These are phyloP conservation scores for Actinernus sp. DNA, from an alignment of 92 coral and sea anemone species.

Conservation along the genomic window DNA sequence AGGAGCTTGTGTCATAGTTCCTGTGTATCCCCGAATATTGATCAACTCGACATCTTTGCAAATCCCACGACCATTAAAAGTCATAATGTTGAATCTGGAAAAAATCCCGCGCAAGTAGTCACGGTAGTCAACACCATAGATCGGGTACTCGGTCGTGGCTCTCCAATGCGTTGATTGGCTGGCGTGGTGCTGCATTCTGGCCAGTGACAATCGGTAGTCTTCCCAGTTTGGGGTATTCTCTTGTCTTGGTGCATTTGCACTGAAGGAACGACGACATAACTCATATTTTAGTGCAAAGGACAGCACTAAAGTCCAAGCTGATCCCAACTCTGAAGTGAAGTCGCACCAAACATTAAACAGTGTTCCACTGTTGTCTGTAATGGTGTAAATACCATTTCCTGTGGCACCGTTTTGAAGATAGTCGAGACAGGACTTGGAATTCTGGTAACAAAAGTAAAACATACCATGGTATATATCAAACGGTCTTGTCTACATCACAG, in stretches of 20 bases:
- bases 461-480: too few relatives aligned
- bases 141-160: not conserved
- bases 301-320: too few relatives aligned
- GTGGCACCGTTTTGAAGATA: too few relatives aligned
- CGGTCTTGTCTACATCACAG: too few relatives aligned
- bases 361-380: too few relatives aligned
- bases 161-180: not conserved
- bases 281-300: too few relatives aligned
- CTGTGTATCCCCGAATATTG: not conserved
- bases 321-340: too few relatives aligned
- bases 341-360: too few relatives aligned
- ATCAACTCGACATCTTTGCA: not conserved
- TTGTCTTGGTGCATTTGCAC: not conserved
- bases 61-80: not conserved
- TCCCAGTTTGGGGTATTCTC: not conserved
- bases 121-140: not conserved
- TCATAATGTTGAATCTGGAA: not conserved
- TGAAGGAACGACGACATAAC: not conserved
- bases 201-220: not conserved
- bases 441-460: too few relatives aligned
- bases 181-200: not conserved
- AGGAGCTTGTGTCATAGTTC: not conserved
- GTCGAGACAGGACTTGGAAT: too few relatives aligned
- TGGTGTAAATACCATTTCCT: too few relatives aligned
- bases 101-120: not conserved